Evolutionary conservation across 1,140 invertebrate species (phyloP).

Genomic region (Popillia japonica): DNA sequence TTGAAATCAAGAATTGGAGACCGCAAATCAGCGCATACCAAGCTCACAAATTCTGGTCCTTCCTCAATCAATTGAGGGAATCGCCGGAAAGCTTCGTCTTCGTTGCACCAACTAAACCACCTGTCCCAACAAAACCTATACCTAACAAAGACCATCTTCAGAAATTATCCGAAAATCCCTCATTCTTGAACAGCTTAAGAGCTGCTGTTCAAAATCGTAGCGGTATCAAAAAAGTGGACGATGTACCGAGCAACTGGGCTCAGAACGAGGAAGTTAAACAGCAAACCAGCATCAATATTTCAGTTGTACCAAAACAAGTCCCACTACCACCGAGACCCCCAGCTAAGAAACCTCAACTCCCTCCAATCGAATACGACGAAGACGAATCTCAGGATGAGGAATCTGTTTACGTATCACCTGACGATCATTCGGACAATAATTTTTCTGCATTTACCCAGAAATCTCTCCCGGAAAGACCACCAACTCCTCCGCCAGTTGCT

Average conservation of each 20-base stretch:
- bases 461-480: background rate
- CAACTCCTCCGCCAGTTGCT: background rate
- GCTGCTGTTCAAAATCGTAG: background rate
- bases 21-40: background rate
- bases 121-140: background rate
- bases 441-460: background rate
- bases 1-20: slow-evolving; percentile 25
- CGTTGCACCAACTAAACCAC: background rate
- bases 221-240: background rate
- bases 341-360: background rate
- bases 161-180: background rate
- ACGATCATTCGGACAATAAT: background rate
- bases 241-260: background rate
- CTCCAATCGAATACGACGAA: background rate
- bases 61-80: background rate
- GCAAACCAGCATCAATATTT: background rate
- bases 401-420: background rate
- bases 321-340: background rate
- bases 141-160: background rate
- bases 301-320: background rate
- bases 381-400: background rate
- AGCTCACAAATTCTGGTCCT: slow-evolving; percentile 19
- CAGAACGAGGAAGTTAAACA: background rate
- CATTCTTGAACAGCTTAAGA: background rate
- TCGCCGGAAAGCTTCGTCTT: slow-evolving; percentile 11